Evolutionary conservation across 2,888 invertebrate species (phyloP), one percentile per base, ranked within the genome.

Genomic region (Epinotia ramella): DNA sequence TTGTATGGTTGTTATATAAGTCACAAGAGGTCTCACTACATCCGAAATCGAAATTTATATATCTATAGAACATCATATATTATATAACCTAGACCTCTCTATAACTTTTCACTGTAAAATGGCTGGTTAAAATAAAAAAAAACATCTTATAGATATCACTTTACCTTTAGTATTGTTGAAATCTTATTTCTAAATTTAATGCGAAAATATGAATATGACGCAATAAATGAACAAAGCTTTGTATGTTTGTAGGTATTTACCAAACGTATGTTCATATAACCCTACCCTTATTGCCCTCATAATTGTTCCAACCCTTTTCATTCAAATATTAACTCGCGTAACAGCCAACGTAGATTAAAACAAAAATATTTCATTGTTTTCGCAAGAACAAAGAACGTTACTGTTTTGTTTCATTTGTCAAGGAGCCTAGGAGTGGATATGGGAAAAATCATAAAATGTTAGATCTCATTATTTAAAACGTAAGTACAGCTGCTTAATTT

Each of bases 91-190:
- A 44, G 28, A 62, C 60, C 57, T 65, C n/a, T 62, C 60, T 44
- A 67, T 72, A 62, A 56, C 49, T n/a, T 46, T 71, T 60, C 59
- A 67, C 44, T 53, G 44, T 71, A 70, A 60, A 70, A 75, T 67
- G 76, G 76, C 71, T 76, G 76, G 76, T 67, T 53, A 64, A 63
- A 24, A 57, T 70, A 28, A 63, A 65, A 71, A 65, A 56, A 64
- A 49, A 20, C 53, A 49, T 65, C 65, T 66, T 71, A 66, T 71
- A 75, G 75, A 75, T 71, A 71, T 44, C 70, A 65, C 46, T 74
- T 28, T 59, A 46, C 28, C 20, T 49, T 65, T 75, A 74, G 73
- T 24, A 56, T 56, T 67, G 64, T 64, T 68, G 18, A 62, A 28
- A 28, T 64, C 57, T 20, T 67, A 56, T 63, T 24, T 18, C 20